These are phyloP conservation scores for Alitta virens DNA, from an alignment of 2,888 invertebrate genomes.

Conservation along the genomic window DNA sequence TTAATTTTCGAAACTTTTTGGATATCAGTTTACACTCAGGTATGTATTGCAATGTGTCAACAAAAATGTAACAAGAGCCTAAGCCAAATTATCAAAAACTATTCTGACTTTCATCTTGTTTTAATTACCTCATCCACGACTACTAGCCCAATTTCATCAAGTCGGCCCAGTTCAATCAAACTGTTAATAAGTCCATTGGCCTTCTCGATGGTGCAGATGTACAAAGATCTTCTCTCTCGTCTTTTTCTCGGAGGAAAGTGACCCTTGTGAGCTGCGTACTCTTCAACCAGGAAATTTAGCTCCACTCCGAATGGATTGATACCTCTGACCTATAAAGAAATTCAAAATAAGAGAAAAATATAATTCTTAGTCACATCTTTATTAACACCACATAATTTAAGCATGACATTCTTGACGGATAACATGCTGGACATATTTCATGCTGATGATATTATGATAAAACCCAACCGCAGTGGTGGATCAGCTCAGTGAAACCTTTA, in stretches of 20 bases:
- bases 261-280: conserved; percentile 91
- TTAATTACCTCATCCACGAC: conserved; percentile 75
- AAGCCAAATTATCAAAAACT: not conserved
- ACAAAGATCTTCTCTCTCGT: conserved; percentile 75
- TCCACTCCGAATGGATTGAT: conserved; percentile 84
- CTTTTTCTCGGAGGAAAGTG: conserved; percentile 77
- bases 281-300: conserved; percentile 86
- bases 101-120: too few relatives aligned
- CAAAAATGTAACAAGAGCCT: not conserved
- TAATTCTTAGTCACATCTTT: too few relatives aligned
- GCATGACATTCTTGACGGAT: too few relatives aligned
- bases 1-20: too few relatives aligned
- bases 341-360: too few relatives aligned
- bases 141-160: conserved; percentile 75
- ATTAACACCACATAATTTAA: too few relatives aligned
- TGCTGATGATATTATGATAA: too few relatives aligned
- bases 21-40: too few relatives aligned
- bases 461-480: too few relatives aligned
- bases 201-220: conserved; percentile 93
- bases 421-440: too few relatives aligned
- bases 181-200: conserved; percentile 81
- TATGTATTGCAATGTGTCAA: too few relatives aligned
- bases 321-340: conserved; percentile 78
- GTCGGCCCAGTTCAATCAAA: conserved; percentile 72
- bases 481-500: too few relatives aligned